Conservation (phyloP, 2,113 vertebrate species). For the Lontra canadensis region DNA sequence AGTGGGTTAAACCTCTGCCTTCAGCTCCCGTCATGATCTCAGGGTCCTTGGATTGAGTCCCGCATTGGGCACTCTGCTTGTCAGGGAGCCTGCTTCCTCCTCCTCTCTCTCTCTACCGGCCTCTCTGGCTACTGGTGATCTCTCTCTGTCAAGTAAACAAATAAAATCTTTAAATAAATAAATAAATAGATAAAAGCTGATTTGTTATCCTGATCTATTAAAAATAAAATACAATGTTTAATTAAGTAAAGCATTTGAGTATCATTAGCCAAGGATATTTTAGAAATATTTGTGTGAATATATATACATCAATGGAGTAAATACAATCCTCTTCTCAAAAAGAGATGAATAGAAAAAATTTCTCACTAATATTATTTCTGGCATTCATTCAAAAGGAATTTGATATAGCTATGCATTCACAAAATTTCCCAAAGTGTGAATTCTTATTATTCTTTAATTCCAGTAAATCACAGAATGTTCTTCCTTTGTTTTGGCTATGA, state of each 20-base stretch:
- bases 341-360: slow-evolving; percentile 33
- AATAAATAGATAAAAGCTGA: neutral
- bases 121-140: too few species aligned
- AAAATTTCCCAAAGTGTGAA: neutral
- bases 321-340: neutral
- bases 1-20: too few species aligned
- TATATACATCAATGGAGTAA: neutral
- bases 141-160: too few species aligned
- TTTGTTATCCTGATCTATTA: neutral
- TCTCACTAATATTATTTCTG: slow-evolving; percentile 2
- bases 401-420: neutral
- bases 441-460: slow-evolving; percentile 26
- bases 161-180: too few species aligned
- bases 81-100: too few species aligned
- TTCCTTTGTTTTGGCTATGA: neutral
- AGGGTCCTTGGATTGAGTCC: too few species aligned
- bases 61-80: too few species aligned
- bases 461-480: neutral
- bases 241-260: slow-evolving; percentile 27
- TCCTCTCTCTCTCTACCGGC: too few species aligned
- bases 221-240: slow-evolving; percentile 17
- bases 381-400: neutral
- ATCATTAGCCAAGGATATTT: neutral
- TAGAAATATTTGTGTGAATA: neutral
- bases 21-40: too few species aligned